Conservation (phyloP, 2,888 invertebrate species). For the Nineta flava region DNA sequence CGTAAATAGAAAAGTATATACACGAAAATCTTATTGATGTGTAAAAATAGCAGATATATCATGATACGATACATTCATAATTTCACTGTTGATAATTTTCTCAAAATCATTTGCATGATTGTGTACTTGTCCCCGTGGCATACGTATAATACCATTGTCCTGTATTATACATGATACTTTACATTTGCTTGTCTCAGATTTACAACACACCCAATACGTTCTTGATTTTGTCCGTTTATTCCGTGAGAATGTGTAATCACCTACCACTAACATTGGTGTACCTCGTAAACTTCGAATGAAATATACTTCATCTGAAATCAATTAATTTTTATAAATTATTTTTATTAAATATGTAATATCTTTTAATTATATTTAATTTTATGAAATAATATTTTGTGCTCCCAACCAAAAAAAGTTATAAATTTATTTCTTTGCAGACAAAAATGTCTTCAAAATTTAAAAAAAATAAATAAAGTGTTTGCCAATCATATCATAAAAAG, state of each 20-base stretch:
- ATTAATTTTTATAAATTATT: background rate
- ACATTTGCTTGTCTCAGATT: background rate
- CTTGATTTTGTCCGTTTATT: background rate
- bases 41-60: conserved; percentile 3
- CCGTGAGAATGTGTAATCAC: background rate
- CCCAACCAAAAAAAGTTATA: too few species aligned
- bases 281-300: conserved; percentile 3
- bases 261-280: conserved; percentile 3
- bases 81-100: conserved; percentile 1
- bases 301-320: conserved; percentile 3
- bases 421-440: too few species aligned
- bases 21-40: background rate
- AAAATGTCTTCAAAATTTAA: too few species aligned
- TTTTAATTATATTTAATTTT: background rate
- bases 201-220: conserved; percentile 1
- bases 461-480: too few species aligned
- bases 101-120: conserved; percentile 3
- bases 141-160: conserved; percentile 1
- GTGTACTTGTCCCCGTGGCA: background rate
- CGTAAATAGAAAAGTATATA: too few species aligned
- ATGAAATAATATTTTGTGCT: too few species aligned
- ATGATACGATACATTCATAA: conserved; percentile 1
- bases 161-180: conserved; percentile 4
- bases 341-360: background rate
- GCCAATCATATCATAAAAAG: too few species aligned